Base-by-base conservation (phyloP, 2,113 vertebrate species). In the Aegithalos caudatus region DNA sequence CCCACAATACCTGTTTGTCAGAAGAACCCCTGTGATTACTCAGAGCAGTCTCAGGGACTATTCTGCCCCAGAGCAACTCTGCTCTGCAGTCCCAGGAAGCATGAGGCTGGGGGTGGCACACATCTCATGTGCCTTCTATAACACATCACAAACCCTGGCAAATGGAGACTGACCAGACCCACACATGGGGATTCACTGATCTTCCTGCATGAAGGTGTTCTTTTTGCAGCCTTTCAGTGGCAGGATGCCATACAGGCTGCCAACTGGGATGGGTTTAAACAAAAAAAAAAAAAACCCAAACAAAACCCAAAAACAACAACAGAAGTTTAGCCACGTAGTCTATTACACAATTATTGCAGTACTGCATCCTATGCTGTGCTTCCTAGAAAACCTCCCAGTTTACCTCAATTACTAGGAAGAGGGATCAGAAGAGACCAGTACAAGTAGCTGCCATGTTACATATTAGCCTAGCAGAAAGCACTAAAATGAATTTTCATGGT, bases 381-480 rank as follows among this genome's bases (percentile, higher is more conserved):
- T 90, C 82, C 53, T 71, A 78, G 74, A 92, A 94, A 88, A 90
- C 40, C 17, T 67, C 37, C 11, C 47, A 60, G 29, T 76, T 74
- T 69, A 90, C 27, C 15, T 20, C 29, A 73, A 24, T 78, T 78
- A 78, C 38, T 33, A 57, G 67, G 50, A 67, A 88, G 38, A 74
- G 9, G 7, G 20, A 73, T 70, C 56, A 91, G 37, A 33, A 80
- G 57, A 91, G 21, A 85, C 15, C 42, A 29, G 11, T 12, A 44
- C 54, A 86, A 80, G 66, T 10, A 88, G 35, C 40, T 84, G 22
- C 44, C 24, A 29, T 31, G 14, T 80, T 62, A 24, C 18, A 57
- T 9, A 13, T 44, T 50, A 69, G 35, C 50, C 31, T 37, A 83
- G 67, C 8, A 90, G 40, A 84, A 94, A 66, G 69, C 16, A 92